Base-by-base conservation (phyloP, 1,140 invertebrate genomes). In the Trachymyrmex cornetzi region DNA sequence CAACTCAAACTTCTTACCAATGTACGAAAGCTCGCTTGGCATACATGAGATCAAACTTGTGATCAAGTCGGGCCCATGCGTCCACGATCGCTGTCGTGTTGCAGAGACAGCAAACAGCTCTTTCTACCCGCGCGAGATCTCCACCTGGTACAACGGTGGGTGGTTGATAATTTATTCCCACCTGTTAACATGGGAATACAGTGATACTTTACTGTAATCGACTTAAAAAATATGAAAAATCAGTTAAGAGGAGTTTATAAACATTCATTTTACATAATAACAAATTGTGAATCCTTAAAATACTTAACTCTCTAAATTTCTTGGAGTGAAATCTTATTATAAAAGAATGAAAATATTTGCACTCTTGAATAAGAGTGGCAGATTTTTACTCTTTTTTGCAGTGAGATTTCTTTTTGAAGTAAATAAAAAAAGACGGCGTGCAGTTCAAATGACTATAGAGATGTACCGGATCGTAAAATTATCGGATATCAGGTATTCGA, bases 41-140 rank as follows among this genome's bases (percentile, higher is more conserved):
- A 89, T 97, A 98, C 97, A 98, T 97, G 14, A 97, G 91, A 85
- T 97, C 97, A 92, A 97, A 98, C 91, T 98, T 98, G 89, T 97
- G 96, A 90, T 97, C 96, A 3, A 98, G 94, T 74, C 97, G 95
- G 59, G 96, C 96, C 97, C 97, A 98, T 5, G 97, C 97, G 55
- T 97, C 97, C 77, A 97, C 97, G 80, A 98, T 97, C 57, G 98
- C 97, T 0, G 97, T 98, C 38, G 96, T 97, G 90, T 98, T 98
- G 64, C 97, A 97, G 57, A 98, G 94, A 96, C 98, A 97, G 64
- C 97, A 97, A 0, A 98, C 97, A 63, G 98, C 97, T 88, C 97
- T 89, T 50, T 93, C 91, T 11, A 92, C 91, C 67, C 81, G 96
- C 74, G 97, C 97, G 89, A 98, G 94, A 94, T 98, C 97, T 74